phyloP scores from a whole-genome alignment of 2,888 invertebrate species.

The Sinohyriopsis cumingii region DNA sequence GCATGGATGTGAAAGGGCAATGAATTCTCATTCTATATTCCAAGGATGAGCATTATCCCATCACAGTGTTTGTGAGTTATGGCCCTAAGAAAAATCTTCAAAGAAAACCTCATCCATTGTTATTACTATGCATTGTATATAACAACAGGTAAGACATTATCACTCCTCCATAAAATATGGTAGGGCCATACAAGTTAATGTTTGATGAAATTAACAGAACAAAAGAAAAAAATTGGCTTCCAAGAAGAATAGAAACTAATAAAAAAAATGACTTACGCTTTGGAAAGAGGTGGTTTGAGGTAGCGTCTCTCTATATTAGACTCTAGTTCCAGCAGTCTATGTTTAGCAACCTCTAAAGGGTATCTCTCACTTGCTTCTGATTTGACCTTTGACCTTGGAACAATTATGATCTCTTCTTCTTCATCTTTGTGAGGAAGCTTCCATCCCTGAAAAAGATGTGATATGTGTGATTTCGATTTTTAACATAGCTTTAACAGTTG shows the following conservation, averaged over 20 bases:
- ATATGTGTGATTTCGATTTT: too few species aligned
- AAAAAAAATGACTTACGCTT: slow-evolving; percentile 60
- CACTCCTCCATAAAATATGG: too few species aligned
- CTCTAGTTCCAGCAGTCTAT: slow-evolving; percentile 87
- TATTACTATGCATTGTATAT: too few species aligned
- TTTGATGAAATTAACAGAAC: neutral
- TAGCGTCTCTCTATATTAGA: slow-evolving; percentile 93
- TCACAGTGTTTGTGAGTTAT: too few species aligned
- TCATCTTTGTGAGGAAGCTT: slow-evolving; percentile 73
- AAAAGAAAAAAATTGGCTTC: too few species aligned
- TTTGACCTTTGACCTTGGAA: slow-evolving; percentile 39
- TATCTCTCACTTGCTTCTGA: slow-evolving; percentile 73
- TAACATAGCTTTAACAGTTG: too few species aligned
- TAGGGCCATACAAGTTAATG: neutral
- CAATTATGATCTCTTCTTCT: slow-evolving; percentile 48
- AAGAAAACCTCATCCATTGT: too few species aligned
- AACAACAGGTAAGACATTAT: too few species aligned
- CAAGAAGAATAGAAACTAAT: neutral
- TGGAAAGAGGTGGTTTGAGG: slow-evolving; percentile 90
- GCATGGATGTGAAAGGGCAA: too few species aligned
- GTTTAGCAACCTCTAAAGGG: slow-evolving; percentile 77
- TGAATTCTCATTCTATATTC: too few species aligned
- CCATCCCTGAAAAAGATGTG: slow-evolving; percentile 78
- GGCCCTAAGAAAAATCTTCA: too few species aligned
- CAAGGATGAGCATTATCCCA: too few species aligned